Base-by-base conservation (phyloP, 2,113 vertebrate species). In the Nesospiza acunhae region DNA sequence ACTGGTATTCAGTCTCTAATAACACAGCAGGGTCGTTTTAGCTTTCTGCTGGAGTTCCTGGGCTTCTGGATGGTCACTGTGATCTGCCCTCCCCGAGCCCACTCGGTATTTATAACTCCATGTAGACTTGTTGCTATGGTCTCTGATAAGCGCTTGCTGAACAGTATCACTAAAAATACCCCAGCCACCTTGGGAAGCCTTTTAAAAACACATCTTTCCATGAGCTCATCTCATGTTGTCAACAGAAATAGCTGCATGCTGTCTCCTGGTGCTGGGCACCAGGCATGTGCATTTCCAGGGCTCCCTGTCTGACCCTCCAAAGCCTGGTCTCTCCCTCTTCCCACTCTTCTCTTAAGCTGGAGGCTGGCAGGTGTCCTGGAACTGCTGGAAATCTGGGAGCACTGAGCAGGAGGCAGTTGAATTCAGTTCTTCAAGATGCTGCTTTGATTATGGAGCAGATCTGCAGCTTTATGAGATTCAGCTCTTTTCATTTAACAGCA, bases 71-170 rank as follows among this genome's bases (percentile, higher is more conserved):
- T 94, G 95, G 96, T 95, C 93, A 96, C 79, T 94, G 58, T 81
- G 55, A 92, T 82, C 52, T 13, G 4, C 66, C 62, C 85, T 94
- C 87, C 85, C 74, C 33, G 7, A 78, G 86, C 92, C 78, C 86
- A 75, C 93, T 95, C 12, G 15, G 86, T 97, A 97, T 97, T 98
- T 97, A 95, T 97, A 96, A 80, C 96, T 74, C 92, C 44, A 73
- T 93, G 94, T 93, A 80, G 94, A 96, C 93, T 95, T 97, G 97
- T 98, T 98, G 95, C 97, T 97, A 99, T 98, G 87, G 98, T 91
- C 94, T 95, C 97, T 96, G 90, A 94, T 97, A 97, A 97, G 91
- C 2, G 60, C 75, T 89, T 11, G 24, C 49, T 91, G 84, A 93
- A 96, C 78, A 84, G 94, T 59, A 63, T 83, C 94, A 77, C 95